Percentiles rank a stretch among this genome's conserved stretches.
Conservation (phyloP, 2,888 invertebrate genomes). For the Drosophila atroscutellata region DNA sequence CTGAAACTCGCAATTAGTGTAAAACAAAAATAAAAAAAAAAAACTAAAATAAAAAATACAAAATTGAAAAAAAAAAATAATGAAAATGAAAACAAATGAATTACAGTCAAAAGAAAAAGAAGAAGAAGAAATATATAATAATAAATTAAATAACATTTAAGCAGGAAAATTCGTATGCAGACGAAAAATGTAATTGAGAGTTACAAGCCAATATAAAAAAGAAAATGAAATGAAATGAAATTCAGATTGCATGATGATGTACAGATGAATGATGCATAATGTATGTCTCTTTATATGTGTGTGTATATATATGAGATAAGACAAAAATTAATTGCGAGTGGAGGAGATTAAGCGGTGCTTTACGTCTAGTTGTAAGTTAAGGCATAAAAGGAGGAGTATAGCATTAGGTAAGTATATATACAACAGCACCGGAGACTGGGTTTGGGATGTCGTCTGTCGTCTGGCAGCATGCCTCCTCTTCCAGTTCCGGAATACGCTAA, state of each 20-base stretch:
- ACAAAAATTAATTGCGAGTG: not conserved
- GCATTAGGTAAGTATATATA: constrained; percentile 15
- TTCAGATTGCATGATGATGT: constrained; percentile 8
- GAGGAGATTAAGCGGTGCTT: constrained; percentile 36
- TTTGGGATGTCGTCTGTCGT: not conserved
- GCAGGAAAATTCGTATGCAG: not conserved
- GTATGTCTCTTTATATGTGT: constrained; percentile 3
- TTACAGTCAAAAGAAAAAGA: constrained; percentile 2
- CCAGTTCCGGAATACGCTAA: constrained; percentile 20
- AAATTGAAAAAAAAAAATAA: not conserved
- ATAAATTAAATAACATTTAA: constrained; percentile 36
- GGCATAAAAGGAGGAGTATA: constrained; percentile 34
- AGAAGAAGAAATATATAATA: not conserved
- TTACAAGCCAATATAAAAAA: constrained; percentile 12
- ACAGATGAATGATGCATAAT: constrained; percentile 12
- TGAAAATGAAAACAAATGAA: constrained; percentile 9
- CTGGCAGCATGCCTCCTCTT: not conserved
- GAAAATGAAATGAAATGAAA: constrained; percentile 1
- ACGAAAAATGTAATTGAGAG: constrained; percentile 17
- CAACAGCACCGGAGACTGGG: constrained; percentile 9
- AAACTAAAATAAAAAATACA: not conserved
- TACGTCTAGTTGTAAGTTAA: constrained; percentile 30
- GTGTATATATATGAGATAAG: constrained; percentile 1
- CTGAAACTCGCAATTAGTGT: constrained; percentile 16
- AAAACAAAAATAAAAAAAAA: not conserved